Base-by-base conservation (phyloP, 2,797 vertebrate genomes). In the Chlorospingus semifuscus region DNA sequence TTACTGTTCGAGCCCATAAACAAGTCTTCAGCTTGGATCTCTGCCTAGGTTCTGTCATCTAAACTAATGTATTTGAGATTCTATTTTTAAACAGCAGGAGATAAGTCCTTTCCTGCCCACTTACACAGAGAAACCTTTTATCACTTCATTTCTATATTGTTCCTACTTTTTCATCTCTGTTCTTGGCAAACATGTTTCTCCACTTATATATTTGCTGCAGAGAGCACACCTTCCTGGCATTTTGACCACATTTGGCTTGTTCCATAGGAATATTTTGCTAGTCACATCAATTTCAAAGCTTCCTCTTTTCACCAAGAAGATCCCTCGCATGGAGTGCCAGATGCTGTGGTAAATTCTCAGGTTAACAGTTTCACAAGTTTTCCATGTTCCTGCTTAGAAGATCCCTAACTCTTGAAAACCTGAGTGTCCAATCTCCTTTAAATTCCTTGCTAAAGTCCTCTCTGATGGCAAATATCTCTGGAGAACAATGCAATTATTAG, bases 1-100 rank as follows among this genome's bases (percentile, higher is more conserved):
- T 95, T 96, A 95, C 74, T 12, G 70, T 84, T 96, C 66, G 82
- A 95, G 63, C 52, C 95, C 80, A 95, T 84, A 95, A 96, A 96
- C 92, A 96, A 94, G 61, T 69, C 39, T 93, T 94, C 69, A 81
- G 3, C 65, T 93, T 91, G 79, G 76, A 93, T 93, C 65, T 94
- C 77, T 91, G 89, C 69, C 76, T 90, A 69, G 72, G 34, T 88
- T 86, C 85, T 96, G 94, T 91, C 93, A 94, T 52, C 76, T 83
- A 57, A 94, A 81, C 42, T 89, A 93, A 86, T 64, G 20, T 37
- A 91, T 71, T 34, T 88, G 61, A 94, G 30, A 83, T 72, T 82
- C 92, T 95, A 91, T 95, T 95, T 95, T 95, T 93, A 91, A 94
- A 44, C 63, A 90, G 50, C 22, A 80, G 66, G 92, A 72, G 36